Evolutionary conservation across 23 tunicate genomes (phyloP).

Genomic region (Trididemnum miniatum): DNA sequence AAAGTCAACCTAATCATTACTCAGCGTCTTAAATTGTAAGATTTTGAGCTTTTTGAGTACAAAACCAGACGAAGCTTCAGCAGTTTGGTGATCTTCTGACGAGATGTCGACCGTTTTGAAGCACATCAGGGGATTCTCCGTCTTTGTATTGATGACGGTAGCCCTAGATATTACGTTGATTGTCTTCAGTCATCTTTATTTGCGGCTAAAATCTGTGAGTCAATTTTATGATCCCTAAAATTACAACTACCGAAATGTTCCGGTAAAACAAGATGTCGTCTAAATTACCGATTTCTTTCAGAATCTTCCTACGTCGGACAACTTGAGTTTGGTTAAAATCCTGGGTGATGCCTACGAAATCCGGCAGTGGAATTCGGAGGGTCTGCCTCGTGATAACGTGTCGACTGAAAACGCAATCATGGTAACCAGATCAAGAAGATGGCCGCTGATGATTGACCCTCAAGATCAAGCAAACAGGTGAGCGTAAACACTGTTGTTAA

Average conservation of each 20-base stretch:
- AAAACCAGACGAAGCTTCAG: too few relatives aligned
- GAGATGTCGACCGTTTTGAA: too few relatives aligned
- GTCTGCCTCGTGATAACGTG: constrained; percentile 87
- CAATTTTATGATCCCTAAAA: neutral
- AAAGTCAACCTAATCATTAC: too few relatives aligned
- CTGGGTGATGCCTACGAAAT: constrained; percentile 96
- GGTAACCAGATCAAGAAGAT: constrained; percentile 89
- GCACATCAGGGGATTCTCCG: too few relatives aligned
- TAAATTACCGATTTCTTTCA: too few relatives aligned
- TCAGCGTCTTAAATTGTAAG: too few relatives aligned
- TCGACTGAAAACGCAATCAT: constrained; percentile 97
- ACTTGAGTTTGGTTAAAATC: constrained; percentile 75
- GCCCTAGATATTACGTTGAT: too few relatives aligned
- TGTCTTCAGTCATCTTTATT: neutral
- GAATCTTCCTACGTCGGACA: constrained; percentile 88
- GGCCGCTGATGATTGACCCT: constrained; percentile 99
- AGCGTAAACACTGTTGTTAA: neutral
- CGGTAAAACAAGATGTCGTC: too few relatives aligned
- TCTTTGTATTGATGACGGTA: too few relatives aligned
- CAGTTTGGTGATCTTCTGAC: too few relatives aligned
- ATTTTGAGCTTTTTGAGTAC: too few relatives aligned
- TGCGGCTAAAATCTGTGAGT: neutral
- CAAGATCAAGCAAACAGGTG: constrained; percentile 99
- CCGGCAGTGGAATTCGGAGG: constrained; percentile 98
- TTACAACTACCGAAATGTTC: too few relatives aligned